Conservation (phyloP, 2,888 invertebrate genomes). For the Pyrgus malvae region DNA sequence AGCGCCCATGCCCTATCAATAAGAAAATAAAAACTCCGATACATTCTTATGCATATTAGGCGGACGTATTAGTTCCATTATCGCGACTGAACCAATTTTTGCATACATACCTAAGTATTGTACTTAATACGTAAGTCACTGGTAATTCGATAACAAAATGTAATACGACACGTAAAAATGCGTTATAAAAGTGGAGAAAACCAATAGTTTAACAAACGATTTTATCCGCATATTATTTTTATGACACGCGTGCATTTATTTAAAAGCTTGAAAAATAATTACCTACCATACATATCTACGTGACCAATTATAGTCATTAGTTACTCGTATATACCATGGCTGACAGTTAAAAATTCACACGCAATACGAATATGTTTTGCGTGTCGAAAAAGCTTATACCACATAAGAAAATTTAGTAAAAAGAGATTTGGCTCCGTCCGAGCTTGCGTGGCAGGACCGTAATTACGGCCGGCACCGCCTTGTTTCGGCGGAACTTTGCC, state of each 20-base stretch:
- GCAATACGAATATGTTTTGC: conserved; percentile 67
- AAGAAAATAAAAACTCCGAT: conserved; percentile 44
- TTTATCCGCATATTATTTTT: neutral
- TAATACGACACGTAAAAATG: neutral
- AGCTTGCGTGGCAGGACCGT: conserved; percentile 60
- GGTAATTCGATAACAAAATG: no score
- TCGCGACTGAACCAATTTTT: conserved; percentile 15
- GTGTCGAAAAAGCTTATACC: conserved; percentile 71
- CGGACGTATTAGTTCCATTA: conserved; percentile 21
- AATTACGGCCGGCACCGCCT: conserved; percentile 65
- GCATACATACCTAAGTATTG: neutral
- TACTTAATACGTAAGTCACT: no score
- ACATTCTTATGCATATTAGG: conserved; percentile 47
- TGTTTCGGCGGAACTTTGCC: conserved; percentile 61
- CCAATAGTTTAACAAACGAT: neutral
- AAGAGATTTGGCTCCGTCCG: conserved; percentile 53
- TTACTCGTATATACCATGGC: conserved; percentile 55
- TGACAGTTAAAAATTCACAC: conserved; percentile 67
- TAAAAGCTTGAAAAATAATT: conserved; percentile 24
- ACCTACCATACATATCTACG: conserved; percentile 31
- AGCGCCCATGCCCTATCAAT: conserved; percentile 59
- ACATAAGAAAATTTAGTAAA: conserved; percentile 64
- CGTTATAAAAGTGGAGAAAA: neutral
- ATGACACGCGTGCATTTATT: neutral
- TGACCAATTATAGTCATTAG: conserved; percentile 37